Percentiles rank a stretch among this genome's conserved stretches.
Conservation (phyloP, 2,797 vertebrate species). For the Setipinna tenuifilis region DNA sequence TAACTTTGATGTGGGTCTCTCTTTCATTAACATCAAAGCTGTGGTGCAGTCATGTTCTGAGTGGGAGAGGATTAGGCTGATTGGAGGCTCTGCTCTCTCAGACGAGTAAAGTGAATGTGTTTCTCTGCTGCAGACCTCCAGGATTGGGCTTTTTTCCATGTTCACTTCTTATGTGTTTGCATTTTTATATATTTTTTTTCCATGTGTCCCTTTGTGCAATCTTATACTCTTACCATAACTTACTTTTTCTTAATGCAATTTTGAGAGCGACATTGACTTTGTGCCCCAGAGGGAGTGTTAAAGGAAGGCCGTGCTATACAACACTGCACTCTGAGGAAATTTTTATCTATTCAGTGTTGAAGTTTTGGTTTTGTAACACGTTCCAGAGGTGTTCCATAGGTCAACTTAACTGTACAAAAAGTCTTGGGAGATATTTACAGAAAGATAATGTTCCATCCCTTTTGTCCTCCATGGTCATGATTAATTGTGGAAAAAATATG, state of each 20-base stretch:
- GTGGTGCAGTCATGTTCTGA: neutral
- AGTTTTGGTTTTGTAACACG: neutral
- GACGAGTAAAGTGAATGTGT: neutral
- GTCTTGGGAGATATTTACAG: neutral
- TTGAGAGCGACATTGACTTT: neutral
- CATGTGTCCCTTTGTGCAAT: neutral
- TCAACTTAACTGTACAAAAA: neutral
- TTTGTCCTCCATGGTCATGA: neutral
- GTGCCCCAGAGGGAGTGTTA: neutral
- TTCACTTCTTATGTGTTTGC: neutral
- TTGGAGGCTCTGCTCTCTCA: neutral
- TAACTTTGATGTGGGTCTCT: constrained; percentile 12
- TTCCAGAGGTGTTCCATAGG: neutral
- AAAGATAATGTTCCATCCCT: neutral
- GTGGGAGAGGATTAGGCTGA: neutral
- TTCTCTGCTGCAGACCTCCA: neutral
- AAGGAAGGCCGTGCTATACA: neutral
- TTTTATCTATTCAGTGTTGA: neutral
- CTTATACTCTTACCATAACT: neutral
- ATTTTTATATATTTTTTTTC: neutral
- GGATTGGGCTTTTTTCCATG: neutral
- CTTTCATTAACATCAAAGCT: constrained; percentile 21
- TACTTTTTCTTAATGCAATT: neutral
- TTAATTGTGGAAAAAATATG: neutral
- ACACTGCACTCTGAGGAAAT: neutral